Evolutionary conservation across 2,888 invertebrate species (phyloP), one percentile per base, ranked within the genome.

Genomic region (Tachina lurida): DNA sequence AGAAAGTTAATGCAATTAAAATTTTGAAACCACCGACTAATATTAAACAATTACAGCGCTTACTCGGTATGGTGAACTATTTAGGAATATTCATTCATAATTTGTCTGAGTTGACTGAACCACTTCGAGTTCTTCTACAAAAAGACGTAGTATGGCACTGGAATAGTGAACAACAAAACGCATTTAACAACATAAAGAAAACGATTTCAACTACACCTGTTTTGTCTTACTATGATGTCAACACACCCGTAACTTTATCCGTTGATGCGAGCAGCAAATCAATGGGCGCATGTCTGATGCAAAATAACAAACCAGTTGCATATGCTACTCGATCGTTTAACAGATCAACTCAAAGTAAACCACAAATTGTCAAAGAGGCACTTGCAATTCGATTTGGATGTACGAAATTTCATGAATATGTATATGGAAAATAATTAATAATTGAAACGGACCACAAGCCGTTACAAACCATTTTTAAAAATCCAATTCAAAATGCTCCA

Each of bases 271-370:
- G 63, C 39, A 19, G 43, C 12, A 74, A 68, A 71, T 56, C 78
- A 9, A 47, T 90, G 17, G 91, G 91, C 12, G 89, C 90, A 17
- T 89, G 89, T 31, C 63, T 91, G 10, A 43, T 91, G 22, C 91
- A 91, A 84, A 86, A 91, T 22, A 87, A 87, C n/a, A 85, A 89
- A 70, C 91, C 91, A n/a, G 86, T 91, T 13, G 89, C 88, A 10
- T 92, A 90, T 88, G 91, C 90, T 31, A 90, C 90, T 45, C 88
- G 88, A 84, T 83, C 89, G 3, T 81, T 91, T 39, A 89, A 88
- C 10, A 47, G 31, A 49, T 49, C n/a, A 31, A 15, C 47, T 31
- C 47, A n/a, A 67, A 67, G 91, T 47, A 22, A 49, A 19, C 71
- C 78, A 17, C 80, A 86, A 73, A 75, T 84, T 12, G 70, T 54